Evolutionary conservation across 2,888 invertebrate genomes (phyloP).

Genomic region (Aelia acuminata): DNA sequence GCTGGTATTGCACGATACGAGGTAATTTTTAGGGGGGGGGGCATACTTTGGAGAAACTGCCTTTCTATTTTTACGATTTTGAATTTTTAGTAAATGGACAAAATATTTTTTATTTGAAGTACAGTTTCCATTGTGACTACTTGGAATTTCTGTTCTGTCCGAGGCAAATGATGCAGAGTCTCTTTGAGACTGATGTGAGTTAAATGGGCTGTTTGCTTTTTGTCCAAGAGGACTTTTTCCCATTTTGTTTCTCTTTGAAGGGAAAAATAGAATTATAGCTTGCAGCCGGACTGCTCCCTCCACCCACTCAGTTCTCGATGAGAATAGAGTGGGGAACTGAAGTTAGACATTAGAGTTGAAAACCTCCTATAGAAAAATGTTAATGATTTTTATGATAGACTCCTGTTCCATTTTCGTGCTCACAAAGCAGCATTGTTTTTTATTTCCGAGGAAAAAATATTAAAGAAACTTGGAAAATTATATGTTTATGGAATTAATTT

Average conservation of each 20-base stretch:
- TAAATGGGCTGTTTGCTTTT: constrained; percentile 9
- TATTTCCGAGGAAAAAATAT: no score
- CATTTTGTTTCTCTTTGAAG: constrained; percentile 25
- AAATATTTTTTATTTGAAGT: constrained; percentile 22
- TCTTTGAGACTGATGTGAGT: not conserved
- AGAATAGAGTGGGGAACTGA: not conserved
- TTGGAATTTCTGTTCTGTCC: not conserved
- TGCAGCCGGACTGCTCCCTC: not conserved
- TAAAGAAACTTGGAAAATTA: no score
- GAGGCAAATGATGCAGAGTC: not conserved
- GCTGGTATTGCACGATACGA: no score
- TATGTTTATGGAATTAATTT: no score
- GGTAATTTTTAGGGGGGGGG: no score
- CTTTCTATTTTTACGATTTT: not conserved
- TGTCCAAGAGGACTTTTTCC: not conserved
- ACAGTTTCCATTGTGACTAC: not conserved
- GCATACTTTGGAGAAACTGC: not conserved
- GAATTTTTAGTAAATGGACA: not conserved
- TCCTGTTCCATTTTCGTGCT: not conserved
- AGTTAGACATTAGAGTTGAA: not conserved
- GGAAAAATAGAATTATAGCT: constrained; percentile 7
- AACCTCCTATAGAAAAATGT: not conserved
- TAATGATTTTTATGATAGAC: not conserved
- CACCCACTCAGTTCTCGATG: not conserved
- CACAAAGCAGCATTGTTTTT: no score